Conservation (phyloP, 2,797 vertebrate genomes). For the Notolabrus celidotus region DNA sequence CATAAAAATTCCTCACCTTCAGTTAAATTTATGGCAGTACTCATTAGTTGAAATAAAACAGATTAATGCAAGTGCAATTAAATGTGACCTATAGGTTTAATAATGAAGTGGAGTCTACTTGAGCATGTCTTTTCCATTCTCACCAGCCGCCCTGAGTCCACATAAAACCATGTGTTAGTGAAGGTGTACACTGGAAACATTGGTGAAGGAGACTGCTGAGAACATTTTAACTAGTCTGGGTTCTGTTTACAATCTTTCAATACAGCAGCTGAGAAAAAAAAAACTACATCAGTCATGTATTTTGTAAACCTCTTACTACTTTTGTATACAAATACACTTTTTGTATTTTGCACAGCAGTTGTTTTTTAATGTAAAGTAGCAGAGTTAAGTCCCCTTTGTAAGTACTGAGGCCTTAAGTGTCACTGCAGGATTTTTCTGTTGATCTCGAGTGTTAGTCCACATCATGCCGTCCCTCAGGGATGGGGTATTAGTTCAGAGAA, state of each 20-base stretch:
- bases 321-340: background rate
- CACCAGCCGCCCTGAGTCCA: conserved; percentile 54
- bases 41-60: conserved; percentile 89
- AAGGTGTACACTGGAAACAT: conserved; percentile 54
- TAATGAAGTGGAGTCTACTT: conserved; percentile 78
- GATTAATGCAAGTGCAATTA: conserved; percentile 88
- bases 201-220: conserved; percentile 44
- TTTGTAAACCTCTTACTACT: background rate
- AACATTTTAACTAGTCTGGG: conserved; percentile 48
- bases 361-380: background rate
- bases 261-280: conserved; percentile 10
- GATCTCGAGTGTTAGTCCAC: conserved; percentile 83
- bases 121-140: conserved; percentile 78
- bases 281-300: background rate
- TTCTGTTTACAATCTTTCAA: conserved; percentile 43
- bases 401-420: conserved; percentile 64
- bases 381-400: conserved; percentile 34
- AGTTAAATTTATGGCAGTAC: conserved; percentile 87
- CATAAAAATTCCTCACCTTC: conserved; percentile 89
- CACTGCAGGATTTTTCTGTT: conserved; percentile 77
- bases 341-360: background rate
- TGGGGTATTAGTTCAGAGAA: conserved; percentile 83
- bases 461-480: conserved; percentile 79
- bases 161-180: conserved; percentile 65
- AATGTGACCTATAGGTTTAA: conserved; percentile 84